Percentiles rank a stretch among this genome's conserved stretches.
Conservation (phyloP, 2,113 vertebrate genomes). For the Cygnus atratus region DNA sequence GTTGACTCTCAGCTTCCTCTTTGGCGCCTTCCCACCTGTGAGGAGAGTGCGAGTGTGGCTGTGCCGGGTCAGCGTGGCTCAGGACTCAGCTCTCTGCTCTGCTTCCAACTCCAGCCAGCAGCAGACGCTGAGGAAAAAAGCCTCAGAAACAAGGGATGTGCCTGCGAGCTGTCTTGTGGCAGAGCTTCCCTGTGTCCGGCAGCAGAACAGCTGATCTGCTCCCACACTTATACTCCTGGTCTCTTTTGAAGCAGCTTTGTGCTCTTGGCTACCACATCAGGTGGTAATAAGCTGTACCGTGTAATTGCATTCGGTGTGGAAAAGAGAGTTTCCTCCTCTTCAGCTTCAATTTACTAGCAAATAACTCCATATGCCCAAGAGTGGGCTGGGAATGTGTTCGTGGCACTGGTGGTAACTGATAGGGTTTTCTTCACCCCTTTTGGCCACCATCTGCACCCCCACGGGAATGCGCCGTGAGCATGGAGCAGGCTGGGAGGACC, state of each 20-base stretch:
- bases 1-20: neutral
- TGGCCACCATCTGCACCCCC: neutral
- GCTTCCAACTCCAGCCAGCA: neutral
- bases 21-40: rapidly evolving
- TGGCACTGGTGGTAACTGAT: neutral
- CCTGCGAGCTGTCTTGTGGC: neutral
- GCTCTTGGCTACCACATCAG: slow-evolving; percentile 37
- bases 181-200: neutral
- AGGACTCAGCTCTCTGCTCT: neutral
- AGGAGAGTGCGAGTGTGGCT: neutral
- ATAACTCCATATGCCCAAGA: neutral
- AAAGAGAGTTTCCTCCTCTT: neutral
- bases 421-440: neutral
- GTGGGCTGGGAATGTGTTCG: neutral
- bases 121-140: neutral
- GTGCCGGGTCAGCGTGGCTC: neutral
- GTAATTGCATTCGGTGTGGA: neutral
- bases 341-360: neutral
- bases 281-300: neutral
- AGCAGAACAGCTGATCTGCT: neutral
- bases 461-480: rapidly evolving
- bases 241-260: slow-evolving; percentile 29
- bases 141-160: neutral
- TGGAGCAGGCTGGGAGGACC: rapidly evolving
- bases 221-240: neutral